Base-by-base conservation (phyloP, 2,888 invertebrate species). In the Trimorus sp. region DNA sequence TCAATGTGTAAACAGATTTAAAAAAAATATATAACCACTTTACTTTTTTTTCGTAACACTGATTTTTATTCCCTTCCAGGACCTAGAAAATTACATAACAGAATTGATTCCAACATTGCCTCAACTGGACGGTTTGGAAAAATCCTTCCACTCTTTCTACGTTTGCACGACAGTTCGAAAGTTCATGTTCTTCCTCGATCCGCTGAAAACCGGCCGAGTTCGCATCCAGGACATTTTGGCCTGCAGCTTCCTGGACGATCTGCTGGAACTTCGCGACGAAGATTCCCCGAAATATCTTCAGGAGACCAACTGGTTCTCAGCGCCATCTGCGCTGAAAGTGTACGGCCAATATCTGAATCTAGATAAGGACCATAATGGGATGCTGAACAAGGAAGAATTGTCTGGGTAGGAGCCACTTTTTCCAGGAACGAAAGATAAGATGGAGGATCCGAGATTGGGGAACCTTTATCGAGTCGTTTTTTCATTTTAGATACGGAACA, bases 131-230 rank as follows among this genome's bases (percentile, higher is more conserved):
- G 97, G 97, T 0, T 92, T 99, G 68, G 98, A 98, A 91, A 96
- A 97, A 45, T 97, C 98, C 0, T 98, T 99, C 92, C 97, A 98
- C 88, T 97, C 96, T 11, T 99, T 99, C 93, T 99, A 99, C 91
- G 96, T 98, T 16, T 98, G 98, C 90, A 98, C 98, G 0, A 98
- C 98, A 2, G 98, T 98, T 0, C 94, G 98, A 86, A 98, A 98
- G 91, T 98, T 99, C 92, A 94, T 99, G 87, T 99, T 99, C 93
- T 99, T 98, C 90, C 93, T 99, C 12, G 99, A 99, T 91, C 97
- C 97, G 0, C 92, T 98, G 83, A 93, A 97, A 82, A 97, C 97
- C 0, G 98, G 98, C 0, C 94, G 97, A 84, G 97, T 99, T 60
- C 94, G 97, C 86, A 98, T 99, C 86, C 94, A 97, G 70, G 98